Evolutionary conservation across 2,888 invertebrate species (phyloP).

Genomic region (Zaprionus bogoriensis): DNA sequence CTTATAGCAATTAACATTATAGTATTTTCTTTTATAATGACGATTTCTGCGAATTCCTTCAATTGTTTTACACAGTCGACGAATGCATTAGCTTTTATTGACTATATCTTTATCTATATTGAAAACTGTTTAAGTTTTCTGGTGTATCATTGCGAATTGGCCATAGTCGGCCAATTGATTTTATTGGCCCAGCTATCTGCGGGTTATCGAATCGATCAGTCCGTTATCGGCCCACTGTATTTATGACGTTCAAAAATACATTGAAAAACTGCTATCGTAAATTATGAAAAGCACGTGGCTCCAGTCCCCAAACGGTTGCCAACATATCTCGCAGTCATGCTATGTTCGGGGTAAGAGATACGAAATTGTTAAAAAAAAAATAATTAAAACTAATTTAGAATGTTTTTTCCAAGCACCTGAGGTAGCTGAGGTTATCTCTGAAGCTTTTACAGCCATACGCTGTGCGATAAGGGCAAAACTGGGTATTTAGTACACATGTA

Average conservation of each 20-base stretch:
- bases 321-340: constrained; percentile 19
- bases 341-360: constrained; percentile 1
- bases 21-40: neutral
- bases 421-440: neutral
- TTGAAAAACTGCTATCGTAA: constrained; percentile 6
- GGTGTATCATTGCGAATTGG: constrained; percentile 38
- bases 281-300: constrained; percentile 14
- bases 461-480: neutral
- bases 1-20: neutral
- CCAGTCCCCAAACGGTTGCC: neutral
- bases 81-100: neutral
- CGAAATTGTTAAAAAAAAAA: neutral
- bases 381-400: neutral
- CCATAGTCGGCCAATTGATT: constrained; percentile 33
- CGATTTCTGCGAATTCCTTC: neutral
- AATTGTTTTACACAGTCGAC: neutral
- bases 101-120: constrained; percentile 11
- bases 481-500: too few species aligned
- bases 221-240: constrained; percentile 22
- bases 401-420: neutral
- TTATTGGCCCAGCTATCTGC: constrained; percentile 31
- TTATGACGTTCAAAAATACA: constrained; percentile 30
- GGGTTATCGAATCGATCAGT: constrained; percentile 12
- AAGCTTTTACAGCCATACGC: neutral
- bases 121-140: neutral